Conservation (phyloP, 2,888 invertebrate genomes). For the Clunio marinus region DNA sequence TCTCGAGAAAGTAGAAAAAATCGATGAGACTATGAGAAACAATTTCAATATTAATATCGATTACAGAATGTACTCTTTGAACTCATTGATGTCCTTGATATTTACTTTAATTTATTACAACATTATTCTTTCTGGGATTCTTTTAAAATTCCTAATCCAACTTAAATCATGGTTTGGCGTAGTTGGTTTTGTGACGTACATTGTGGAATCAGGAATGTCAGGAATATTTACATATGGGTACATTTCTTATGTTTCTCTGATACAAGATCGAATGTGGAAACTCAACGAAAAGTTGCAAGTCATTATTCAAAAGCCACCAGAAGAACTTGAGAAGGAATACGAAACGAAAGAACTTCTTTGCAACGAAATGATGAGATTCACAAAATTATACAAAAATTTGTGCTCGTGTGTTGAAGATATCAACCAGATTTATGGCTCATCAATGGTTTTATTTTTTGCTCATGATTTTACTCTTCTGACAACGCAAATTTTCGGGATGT, state of each 20-base stretch:
- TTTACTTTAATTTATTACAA: slow-evolving; percentile 10
- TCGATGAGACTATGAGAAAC: slow-evolving; percentile 11
- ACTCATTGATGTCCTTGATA: background rate
- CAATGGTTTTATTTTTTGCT: slow-evolving; percentile 28
- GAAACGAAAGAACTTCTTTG: background rate
- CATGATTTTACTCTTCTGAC: slow-evolving; percentile 35
- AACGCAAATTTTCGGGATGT: slow-evolving; percentile 32
- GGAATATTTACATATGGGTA: slow-evolving; percentile 24
- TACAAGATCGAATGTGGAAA: background rate
- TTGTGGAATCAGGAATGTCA: background rate
- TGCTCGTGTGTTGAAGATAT: slow-evolving; percentile 30
- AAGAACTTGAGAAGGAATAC: slow-evolving; percentile 2
- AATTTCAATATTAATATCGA: slow-evolving; percentile 14
- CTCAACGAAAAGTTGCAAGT: background rate
- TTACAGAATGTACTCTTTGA: background rate
- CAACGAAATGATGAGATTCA: slow-evolving; percentile 31
- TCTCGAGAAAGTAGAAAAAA: slow-evolving; percentile 19
- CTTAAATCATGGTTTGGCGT: background rate
- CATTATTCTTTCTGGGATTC: background rate
- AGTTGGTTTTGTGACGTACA: background rate
- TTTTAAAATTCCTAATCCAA: background rate
- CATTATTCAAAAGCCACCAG: slow-evolving; percentile 9
- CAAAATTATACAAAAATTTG: slow-evolving; percentile 17
- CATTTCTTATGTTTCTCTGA: background rate
- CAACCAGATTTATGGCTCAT: slow-evolving; percentile 32